A percentile compares a stretch with the other conserved stretches of the same genome.
Evolutionary conservation across 64 coral and sea anemone genomes (phyloP).

Genomic region (Montipora capricornis): DNA sequence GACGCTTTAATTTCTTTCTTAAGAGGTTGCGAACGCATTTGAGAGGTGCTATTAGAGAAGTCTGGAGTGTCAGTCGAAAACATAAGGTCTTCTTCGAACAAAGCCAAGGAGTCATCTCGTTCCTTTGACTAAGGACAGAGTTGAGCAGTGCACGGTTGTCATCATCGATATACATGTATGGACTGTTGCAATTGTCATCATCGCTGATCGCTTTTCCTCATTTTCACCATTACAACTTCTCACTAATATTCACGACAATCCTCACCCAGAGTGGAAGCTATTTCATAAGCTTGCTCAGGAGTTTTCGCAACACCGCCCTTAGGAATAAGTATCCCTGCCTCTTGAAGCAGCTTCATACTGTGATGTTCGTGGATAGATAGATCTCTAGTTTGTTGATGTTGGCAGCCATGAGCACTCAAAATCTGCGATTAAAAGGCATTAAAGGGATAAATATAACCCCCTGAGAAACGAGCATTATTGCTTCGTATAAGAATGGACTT

Average conservation of each 20-base stretch:
- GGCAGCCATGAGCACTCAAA: slow-evolving; percentile 68
- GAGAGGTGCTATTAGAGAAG: too few species aligned
- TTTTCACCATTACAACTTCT: neutral
- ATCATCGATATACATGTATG: too few species aligned
- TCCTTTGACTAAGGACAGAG: too few species aligned
- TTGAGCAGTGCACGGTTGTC: too few species aligned
- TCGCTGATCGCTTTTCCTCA: neutral
- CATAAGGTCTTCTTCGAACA: too few species aligned
- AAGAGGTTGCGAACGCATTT: too few species aligned
- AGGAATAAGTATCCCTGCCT: slow-evolving; percentile 92
- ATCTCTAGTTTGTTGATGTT: slow-evolving; percentile 82
- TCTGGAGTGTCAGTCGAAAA: too few species aligned
- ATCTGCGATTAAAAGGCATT: slow-evolving; percentile 37
- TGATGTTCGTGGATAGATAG: slow-evolving; percentile 93
- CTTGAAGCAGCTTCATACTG: slow-evolving; percentile 97
- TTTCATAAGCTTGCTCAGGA: slow-evolving; percentile 95
- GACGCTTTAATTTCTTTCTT: too few species aligned
- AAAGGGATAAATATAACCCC: neutral
- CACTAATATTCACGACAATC: neutral
- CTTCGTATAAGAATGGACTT: neutral
- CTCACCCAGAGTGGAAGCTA: slow-evolving; percentile 86
- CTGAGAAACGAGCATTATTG: neutral
- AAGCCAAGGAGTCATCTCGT: too few species aligned
- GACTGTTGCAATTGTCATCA: neutral
- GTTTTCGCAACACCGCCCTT: slow-evolving; percentile 91